Percentiles rank a stretch among this genome's conserved stretches.
These are phyloP conservation scores for Mechanitis messenoides DNA, from an alignment of 2,888 invertebrate genomes.

Conservation along the genomic window DNA sequence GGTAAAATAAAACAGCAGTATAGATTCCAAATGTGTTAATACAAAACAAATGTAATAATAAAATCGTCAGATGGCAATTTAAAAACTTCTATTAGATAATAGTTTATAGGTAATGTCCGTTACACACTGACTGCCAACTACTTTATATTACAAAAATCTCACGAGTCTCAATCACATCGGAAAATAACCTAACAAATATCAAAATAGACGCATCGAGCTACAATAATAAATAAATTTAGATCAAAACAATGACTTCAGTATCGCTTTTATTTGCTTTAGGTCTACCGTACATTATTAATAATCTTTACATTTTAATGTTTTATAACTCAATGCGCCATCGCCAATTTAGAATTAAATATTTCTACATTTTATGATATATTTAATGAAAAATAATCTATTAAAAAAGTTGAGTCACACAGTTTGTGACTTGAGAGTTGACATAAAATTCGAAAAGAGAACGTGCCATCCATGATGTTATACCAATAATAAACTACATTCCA, in stretches of 20 bases:
- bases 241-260: neutral
- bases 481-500: conserved; percentile 22
- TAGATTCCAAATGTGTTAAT: conserved; percentile 75
- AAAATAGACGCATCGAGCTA: conserved; percentile 18
- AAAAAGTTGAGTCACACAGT: conserved; percentile 15
- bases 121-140: conserved; percentile 23
- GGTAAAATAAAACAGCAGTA: conserved; percentile 38
- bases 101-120: conserved; percentile 44
- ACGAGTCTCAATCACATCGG: conserved; percentile 9
- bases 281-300: neutral
- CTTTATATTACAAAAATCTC: conserved; percentile 18
- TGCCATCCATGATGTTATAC: conserved; percentile 22
- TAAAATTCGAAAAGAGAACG: conserved; percentile 22
- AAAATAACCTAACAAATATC: conserved; percentile 19
- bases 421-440: conserved; percentile 18
- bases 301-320: conserved; percentile 6
- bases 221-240: conserved; percentile 10
- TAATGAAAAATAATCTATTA: conserved; percentile 17
- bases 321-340: conserved; percentile 29
- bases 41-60: conserved; percentile 73
- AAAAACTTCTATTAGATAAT: conserved; percentile 66
- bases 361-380: conserved; percentile 34
- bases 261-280: neutral
- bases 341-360: conserved; percentile 36
- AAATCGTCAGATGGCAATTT: conserved; percentile 71